A percentile compares a stretch with the other conserved stretches of the same genome.
Conservation (phyloP, 2,888 invertebrate species). For the Copidosoma aretas region DNA sequence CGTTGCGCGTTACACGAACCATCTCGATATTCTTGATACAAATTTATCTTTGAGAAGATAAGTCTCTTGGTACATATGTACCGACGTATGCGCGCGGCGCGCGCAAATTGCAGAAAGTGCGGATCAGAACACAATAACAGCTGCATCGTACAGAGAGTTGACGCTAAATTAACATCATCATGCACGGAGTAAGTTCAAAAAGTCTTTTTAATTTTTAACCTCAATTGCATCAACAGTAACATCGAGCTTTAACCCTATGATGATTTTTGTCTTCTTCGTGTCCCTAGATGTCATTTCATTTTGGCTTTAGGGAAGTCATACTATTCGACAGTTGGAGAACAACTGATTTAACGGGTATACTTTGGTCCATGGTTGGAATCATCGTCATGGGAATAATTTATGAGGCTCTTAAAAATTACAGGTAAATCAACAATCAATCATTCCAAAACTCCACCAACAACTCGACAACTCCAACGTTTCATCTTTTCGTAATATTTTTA, state of each 20-base stretch:
- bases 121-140: no score
- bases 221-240: no score
- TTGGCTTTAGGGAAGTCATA: slow-evolving; percentile 63
- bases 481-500: no score
- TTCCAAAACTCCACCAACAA: no score
- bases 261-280: slow-evolving; percentile 11
- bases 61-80: not conserved
- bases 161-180: slow-evolving; percentile 12
- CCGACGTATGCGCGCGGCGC: not conserved
- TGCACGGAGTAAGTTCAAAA: slow-evolving; percentile 31
- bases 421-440: slow-evolving; percentile 54
- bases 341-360: slow-evolving; percentile 62
- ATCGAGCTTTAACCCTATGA: no score
- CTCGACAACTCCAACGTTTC: no score
- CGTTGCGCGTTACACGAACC: no score
- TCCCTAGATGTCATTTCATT: slow-evolving; percentile 65
- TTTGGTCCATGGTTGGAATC: slow-evolving; percentile 69
- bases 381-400: slow-evolving; percentile 70
- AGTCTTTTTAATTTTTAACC: no score
- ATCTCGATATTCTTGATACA: no score
- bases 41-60: not conserved
- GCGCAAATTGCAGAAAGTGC: not conserved
- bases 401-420: slow-evolving; percentile 72
- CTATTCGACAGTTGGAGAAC: slow-evolving; percentile 65
- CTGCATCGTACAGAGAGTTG: no score